phyloP scores from a whole-genome alignment of 2,113 vertebrate genomes.

The Progne subis region DNA sequence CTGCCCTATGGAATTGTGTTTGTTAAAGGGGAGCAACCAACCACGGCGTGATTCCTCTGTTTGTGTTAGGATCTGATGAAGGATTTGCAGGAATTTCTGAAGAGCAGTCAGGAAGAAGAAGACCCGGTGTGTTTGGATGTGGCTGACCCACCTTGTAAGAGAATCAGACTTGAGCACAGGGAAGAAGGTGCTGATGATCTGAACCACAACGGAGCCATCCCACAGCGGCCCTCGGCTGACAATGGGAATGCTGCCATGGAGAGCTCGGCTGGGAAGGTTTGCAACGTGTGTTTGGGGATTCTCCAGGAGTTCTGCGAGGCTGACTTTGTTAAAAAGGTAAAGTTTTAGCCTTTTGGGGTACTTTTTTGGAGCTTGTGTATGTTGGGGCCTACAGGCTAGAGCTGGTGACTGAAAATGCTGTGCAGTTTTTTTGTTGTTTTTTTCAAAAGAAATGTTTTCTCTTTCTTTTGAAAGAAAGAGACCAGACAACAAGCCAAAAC shows the following conservation, averaged over 20 bases:
- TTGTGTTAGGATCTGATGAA: slow-evolving; percentile 77
- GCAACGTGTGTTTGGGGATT: slow-evolving; percentile 89
- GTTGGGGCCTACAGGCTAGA: not conserved
- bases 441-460: not conserved
- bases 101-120: slow-evolving; percentile 15
- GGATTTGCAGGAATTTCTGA: slow-evolving; percentile 80
- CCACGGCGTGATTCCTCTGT: not conserved
- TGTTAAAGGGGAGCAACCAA: not conserved
- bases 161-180: slow-evolving; percentile 71
- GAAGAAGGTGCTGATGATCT: not conserved
- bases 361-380: not conserved
- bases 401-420: not conserved
- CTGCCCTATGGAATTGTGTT: not conserved
- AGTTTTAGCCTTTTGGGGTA: not conserved
- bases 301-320: slow-evolving; percentile 85
- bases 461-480: not conserved
- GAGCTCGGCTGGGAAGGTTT: slow-evolving; percentile 54
- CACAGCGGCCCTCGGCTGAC: not conserved
- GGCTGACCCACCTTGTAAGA: slow-evolving; percentile 82
- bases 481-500: not conserved
- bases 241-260: not conserved
- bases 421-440: not conserved
- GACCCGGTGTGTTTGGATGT: slow-evolving; percentile 7
- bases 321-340: slow-evolving; percentile 84
- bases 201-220: slow-evolving; percentile 36